A percentile compares a stretch with the other conserved stretches of the same genome.
These are phyloP conservation scores for Pogonomyrmex californicus DNA, from an alignment of 1,140 invertebrate species.

Conservation along the genomic window DNA sequence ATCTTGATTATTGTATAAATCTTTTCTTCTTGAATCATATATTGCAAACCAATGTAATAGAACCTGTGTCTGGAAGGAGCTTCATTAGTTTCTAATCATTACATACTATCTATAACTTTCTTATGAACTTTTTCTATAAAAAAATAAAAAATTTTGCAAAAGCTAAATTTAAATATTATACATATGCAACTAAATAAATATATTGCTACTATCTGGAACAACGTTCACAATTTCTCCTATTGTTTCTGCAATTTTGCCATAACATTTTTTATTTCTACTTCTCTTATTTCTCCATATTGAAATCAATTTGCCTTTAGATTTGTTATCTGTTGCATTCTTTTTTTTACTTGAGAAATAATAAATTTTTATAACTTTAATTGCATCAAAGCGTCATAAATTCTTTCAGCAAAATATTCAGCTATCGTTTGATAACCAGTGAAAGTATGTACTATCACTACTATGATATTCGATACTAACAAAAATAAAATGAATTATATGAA, in stretches of 20 bases:
- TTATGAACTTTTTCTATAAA: background rate
- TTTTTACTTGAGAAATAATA: background rate
- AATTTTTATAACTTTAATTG: background rate
- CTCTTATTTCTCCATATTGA: background rate
- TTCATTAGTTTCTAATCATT: background rate
- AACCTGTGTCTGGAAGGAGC: background rate
- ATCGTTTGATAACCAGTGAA: background rate
- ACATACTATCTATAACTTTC: background rate
- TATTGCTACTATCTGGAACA: background rate
- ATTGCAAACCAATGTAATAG: conserved; percentile 2
- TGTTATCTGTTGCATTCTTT: background rate
- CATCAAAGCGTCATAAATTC: background rate
- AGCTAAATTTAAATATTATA: conserved; percentile 1
- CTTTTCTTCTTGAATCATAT: conserved; percentile 13
- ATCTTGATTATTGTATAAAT: conserved; percentile 3
- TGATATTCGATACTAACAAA: background rate
- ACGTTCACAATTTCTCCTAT: background rate
- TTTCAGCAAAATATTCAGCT: background rate
- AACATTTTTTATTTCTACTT: background rate
- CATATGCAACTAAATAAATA: background rate
- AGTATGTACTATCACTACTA: background rate
- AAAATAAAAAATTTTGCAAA: background rate
- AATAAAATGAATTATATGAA: conserved; percentile 2
- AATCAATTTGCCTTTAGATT: conserved; percentile 9
- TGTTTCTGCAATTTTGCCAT: background rate